Base-by-base conservation (phyloP, 2,797 vertebrate species). In the Molossus alvarezi region DNA sequence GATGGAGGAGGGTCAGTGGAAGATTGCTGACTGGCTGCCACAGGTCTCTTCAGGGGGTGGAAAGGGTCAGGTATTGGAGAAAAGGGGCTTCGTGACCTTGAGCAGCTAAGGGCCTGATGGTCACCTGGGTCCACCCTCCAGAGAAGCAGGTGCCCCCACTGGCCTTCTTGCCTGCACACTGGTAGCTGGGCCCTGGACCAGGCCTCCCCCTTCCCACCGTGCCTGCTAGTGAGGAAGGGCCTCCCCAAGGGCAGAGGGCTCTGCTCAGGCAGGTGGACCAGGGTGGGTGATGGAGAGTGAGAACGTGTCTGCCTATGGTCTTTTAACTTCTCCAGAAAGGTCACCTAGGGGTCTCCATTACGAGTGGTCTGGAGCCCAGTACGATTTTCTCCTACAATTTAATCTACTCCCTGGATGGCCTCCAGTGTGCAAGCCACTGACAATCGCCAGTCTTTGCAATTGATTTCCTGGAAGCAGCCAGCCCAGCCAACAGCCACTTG, bases 391-490 rank as follows among this genome's bases (percentile, higher is more conserved):
- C 96, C 92, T 97, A 97, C 97, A 97, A 96, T 98, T 98, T 98
- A 98, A 98, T 98, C 98, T 98, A 92, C 97, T 98, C 97, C 95
- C 96, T 98, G 97, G 98, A 98, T 27, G 76, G 95, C 96, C 92
- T 98, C 97, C 98, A 98, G 96, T 81, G 87, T 94, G 96, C 82
- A 83, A 97, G 97, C 98, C 69, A 83, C 97, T 94, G 98, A 98
- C 97, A 97, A 84, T 96, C 88, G 73, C 90, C 95, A 95, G 94
- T 95, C 97, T 98, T 97, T 96, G 97, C 96, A 94, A 98, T 97
- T 98, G 98, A 98, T 98, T 99, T 98, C 97, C 98, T 98, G 98
- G 97, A 98, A 98, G 96, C 84, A 87, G 95, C 97, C 90, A n/a
- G 97, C 92, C 95, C 21, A 95, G 84, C 91, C 96, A 96, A 97